Evolutionary conservation across 92 coral and sea anemone species (phyloP).

Genomic region (Parazoanthus darwini): DNA sequence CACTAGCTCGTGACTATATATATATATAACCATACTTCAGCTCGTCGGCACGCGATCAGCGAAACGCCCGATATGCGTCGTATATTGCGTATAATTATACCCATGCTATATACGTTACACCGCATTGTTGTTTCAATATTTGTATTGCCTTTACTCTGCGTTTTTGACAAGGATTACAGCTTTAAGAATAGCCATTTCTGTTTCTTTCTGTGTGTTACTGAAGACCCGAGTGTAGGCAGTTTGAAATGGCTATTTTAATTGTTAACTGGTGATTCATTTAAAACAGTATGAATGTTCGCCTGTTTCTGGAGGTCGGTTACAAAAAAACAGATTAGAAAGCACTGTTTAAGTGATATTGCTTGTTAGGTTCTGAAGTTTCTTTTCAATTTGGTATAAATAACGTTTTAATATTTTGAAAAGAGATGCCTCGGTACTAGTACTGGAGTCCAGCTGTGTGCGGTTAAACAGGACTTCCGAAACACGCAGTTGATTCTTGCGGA

Average conservation of each 20-base stretch:
- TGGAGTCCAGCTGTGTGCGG: neutral
- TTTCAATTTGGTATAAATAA: too few species aligned
- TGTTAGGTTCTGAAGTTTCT: neutral
- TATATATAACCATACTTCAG: too few species aligned
- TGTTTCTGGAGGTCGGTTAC: neutral
- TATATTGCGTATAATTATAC: too few species aligned
- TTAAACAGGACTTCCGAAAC: neutral
- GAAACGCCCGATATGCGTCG: neutral
- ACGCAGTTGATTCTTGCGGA: neutral
- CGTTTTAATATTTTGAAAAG: neutral
- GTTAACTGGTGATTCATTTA: neutral
- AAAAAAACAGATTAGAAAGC: neutral
- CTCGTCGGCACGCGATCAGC: neutral
- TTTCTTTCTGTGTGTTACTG: neutral
- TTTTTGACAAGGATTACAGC: neutral
- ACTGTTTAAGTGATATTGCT: neutral
- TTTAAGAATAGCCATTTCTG: neutral
- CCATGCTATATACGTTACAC: neutral
- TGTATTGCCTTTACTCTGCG: neutral
- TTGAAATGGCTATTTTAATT: too few species aligned
- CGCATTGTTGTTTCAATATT: neutral
- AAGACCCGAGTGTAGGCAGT: neutral
- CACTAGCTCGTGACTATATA: too few species aligned
- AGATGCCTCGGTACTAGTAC: neutral
- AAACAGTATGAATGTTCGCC: neutral